A percentile compares a stretch with the other conserved stretches of the same genome.
phyloP scores from a whole-genome alignment of 1,140 invertebrate genomes.

The Zaprionus camerounensis region DNA sequence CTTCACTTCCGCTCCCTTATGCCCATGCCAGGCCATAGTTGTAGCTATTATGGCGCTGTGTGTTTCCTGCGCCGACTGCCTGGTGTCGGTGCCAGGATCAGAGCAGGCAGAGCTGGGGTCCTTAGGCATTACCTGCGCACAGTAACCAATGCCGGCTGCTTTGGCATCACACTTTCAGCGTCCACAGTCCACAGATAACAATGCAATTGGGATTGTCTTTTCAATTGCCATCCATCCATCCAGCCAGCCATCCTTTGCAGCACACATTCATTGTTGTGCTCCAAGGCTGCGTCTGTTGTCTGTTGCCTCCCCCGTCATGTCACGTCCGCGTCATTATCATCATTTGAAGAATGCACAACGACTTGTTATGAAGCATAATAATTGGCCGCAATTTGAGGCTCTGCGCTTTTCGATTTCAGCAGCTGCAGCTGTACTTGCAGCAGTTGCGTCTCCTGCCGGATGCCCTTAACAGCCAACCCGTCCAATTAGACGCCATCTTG shows the following conservation, averaged over 20 bases:
- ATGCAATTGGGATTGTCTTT: conserved; percentile 32
- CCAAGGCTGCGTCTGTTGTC: conserved; percentile 9
- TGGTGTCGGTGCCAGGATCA: background rate
- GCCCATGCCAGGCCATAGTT: conserved; percentile 19
- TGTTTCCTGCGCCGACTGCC: conserved; percentile 38
- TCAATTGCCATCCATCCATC: conserved; percentile 8
- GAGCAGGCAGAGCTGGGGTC: background rate
- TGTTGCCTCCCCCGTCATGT: background rate
- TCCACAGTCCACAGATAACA: background rate
- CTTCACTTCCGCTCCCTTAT: conserved; percentile 46
- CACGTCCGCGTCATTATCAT: conserved; percentile 45
- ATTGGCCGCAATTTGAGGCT: conserved; percentile 40
- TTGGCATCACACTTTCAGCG: background rate
- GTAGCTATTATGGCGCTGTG: conserved; percentile 45
- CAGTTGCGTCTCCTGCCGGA: background rate
- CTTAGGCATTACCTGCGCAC: conserved; percentile 28
- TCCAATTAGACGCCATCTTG: conserved; percentile 4
- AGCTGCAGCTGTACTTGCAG: conserved; percentile 18
- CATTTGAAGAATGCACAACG: conserved; percentile 15
- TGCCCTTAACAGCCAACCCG: background rate
- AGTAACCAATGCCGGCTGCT: conserved; percentile 23
- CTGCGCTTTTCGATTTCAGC: conserved; percentile 33
- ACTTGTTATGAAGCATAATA: conserved; percentile 46
- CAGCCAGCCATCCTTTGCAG: background rate
- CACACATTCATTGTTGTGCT: conserved; percentile 26